These are phyloP conservation scores for Drymonia ruficornis DNA, from an alignment of 2,888 invertebrate species.

Conservation along the genomic window DNA sequence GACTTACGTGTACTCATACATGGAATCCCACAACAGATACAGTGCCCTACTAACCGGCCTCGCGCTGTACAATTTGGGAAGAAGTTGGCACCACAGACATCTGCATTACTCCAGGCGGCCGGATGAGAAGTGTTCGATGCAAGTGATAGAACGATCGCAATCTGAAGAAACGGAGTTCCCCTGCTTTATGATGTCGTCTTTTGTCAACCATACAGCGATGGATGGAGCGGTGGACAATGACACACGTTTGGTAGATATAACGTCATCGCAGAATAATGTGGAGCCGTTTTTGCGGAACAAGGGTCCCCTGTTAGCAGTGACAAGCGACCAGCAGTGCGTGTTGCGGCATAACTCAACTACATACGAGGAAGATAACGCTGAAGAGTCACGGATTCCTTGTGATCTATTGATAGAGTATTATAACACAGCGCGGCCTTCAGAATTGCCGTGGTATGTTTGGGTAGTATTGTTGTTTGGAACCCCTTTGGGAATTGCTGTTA, in stretches of 20 bases:
- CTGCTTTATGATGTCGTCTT: slow-evolving; percentile 74
- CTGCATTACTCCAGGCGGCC: slow-evolving; percentile 50
- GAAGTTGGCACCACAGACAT: slow-evolving; percentile 52
- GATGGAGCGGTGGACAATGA: slow-evolving; percentile 29
- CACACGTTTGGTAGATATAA: slow-evolving; percentile 58
- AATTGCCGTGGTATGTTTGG: slow-evolving; percentile 72
- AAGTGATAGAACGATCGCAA: slow-evolving; percentile 59
- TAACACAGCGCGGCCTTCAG: slow-evolving; percentile 63
- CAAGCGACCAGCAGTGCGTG: slow-evolving; percentile 63
- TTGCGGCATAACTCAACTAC: slow-evolving; percentile 70
- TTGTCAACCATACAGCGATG: slow-evolving; percentile 54
- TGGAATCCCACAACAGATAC: slow-evolving; percentile 64
- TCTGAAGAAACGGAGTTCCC: slow-evolving; percentile 69
- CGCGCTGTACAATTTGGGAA: slow-evolving; percentile 73
- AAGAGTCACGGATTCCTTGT: slow-evolving; percentile 53
- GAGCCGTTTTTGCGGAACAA: slow-evolving; percentile 52
- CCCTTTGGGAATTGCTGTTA: slow-evolving; percentile 39
- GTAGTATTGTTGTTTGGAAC: slow-evolving; percentile 60
- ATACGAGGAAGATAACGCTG: slow-evolving; percentile 49
- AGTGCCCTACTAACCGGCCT: slow-evolving; percentile 68
- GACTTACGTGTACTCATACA: slow-evolving; percentile 69
- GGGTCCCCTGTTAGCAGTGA: slow-evolving; percentile 38
- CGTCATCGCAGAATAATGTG: slow-evolving; percentile 56
- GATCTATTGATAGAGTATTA: slow-evolving; percentile 67
- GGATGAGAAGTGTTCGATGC: slow-evolving; percentile 68